Conservation (phyloP, 1,140 invertebrate genomes). For the Mamestra configurata region DNA sequence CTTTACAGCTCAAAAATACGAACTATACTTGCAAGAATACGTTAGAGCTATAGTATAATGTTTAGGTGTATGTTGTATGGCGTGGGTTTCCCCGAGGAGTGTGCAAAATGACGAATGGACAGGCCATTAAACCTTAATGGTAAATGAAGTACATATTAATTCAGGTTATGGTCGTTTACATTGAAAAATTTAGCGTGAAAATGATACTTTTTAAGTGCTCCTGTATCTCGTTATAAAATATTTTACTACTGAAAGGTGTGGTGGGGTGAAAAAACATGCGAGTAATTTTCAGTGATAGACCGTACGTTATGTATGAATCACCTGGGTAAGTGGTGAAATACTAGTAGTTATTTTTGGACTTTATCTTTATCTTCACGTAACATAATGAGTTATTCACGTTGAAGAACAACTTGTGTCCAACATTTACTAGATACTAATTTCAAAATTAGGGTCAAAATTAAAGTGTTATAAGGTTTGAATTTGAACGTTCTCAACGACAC, state of each 20-base stretch:
- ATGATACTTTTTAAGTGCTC: neutral
- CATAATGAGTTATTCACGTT: too few species aligned
- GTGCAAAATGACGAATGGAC: conserved; percentile 11
- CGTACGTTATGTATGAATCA: neutral
- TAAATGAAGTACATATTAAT: conserved; percentile 39
- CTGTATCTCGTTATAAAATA: neutral
- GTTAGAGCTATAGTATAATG: neutral
- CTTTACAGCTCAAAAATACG: neutral
- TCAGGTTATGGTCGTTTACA: conserved; percentile 37
- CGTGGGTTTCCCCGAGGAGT: conserved; percentile 13
- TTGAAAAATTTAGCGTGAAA: conserved; percentile 4
- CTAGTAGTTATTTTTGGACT: too few species aligned
- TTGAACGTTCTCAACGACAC: too few species aligned
- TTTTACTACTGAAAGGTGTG: neutral
- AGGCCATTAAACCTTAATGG: conserved; percentile 10
- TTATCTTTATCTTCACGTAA: too few species aligned
- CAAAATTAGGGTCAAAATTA: too few species aligned
- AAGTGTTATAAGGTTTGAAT: too few species aligned
- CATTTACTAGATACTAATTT: too few species aligned
- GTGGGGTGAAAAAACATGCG: neutral
- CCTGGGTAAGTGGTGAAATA: neutral
- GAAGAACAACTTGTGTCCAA: too few species aligned
- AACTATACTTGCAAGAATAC: neutral
- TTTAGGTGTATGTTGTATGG: neutral
- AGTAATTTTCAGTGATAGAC: neutral